Percentiles rank a stretch among this genome's conserved stretches.
phyloP scores from a whole-genome alignment of 2,113 vertebrate species.

The Poeciliopsis retropinna region DNA sequence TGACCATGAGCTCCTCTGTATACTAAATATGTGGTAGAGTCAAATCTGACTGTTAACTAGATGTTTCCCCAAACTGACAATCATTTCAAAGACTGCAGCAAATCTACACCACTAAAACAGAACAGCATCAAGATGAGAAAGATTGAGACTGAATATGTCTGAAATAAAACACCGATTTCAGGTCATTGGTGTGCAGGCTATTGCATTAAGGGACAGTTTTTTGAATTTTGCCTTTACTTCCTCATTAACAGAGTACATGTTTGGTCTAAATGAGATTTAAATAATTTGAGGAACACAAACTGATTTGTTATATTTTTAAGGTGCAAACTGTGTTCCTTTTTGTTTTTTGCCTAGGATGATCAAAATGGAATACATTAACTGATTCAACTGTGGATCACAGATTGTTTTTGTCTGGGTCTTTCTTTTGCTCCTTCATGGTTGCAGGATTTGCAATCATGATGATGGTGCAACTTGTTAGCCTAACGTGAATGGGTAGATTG shows the following conservation, averaged over 20 bases:
- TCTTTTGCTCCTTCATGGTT: neutral
- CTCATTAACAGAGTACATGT: neutral
- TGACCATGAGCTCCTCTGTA: too few species aligned
- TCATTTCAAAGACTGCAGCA: too few species aligned
- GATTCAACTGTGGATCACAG: neutral
- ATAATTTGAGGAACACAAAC: neutral
- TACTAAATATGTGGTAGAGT: too few species aligned
- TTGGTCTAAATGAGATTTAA: neutral
- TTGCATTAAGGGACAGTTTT: neutral
- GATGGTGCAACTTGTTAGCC: neutral
- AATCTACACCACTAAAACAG: too few species aligned
- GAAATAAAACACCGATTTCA: neutral
- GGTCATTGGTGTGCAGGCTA: neutral
- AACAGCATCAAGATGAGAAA: neutral
- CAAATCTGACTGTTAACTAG: too few species aligned
- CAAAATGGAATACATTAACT: neutral
- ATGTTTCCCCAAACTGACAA: too few species aligned
- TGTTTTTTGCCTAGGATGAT: neutral
- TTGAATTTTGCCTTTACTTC: neutral
- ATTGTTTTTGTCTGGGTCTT: neutral
- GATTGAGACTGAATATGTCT: neutral
- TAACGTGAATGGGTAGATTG: neutral
- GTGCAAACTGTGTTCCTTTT: neutral
- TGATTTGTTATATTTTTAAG: neutral
- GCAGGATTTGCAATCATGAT: neutral